These are phyloP conservation scores for Leptinotarsa defecta DNA, from an alignment of 1,140 invertebrate genomes.

Conservation along the genomic window DNA sequence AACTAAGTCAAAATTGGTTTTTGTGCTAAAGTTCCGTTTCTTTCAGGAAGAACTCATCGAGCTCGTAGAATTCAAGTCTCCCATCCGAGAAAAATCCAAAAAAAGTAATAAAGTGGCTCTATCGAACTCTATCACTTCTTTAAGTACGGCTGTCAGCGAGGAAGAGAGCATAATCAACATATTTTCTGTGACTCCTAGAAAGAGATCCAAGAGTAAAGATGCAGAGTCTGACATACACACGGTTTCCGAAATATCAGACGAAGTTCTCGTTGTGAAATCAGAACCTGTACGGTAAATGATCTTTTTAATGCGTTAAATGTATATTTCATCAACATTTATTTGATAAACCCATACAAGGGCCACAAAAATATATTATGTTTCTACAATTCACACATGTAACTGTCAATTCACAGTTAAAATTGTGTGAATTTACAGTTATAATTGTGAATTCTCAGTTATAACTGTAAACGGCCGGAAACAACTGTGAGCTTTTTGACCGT, in stretches of 20 bases:
- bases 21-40: too few species aligned
- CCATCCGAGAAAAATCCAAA: conserved; percentile 10
- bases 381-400: too few species aligned
- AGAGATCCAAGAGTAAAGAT: neutral
- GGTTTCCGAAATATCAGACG: conserved; percentile 31
- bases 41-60: conserved; percentile 33
- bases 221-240: conserved; percentile 7
- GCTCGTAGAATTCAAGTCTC: conserved; percentile 27
- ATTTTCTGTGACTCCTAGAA: conserved; percentile 30
- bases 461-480: too few species aligned
- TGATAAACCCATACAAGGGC: too few species aligned
- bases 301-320: neutral
- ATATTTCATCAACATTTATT: too few species aligned
- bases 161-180: conserved; percentile 18
- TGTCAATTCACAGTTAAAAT: too few species aligned
- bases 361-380: too few species aligned
- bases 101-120: conserved; percentile 25
- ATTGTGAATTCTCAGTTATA: too few species aligned
- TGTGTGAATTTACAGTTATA: too few species aligned
- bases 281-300: neutral
- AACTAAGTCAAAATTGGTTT: too few species aligned
- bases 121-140: conserved; percentile 16
- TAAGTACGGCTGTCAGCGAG: conserved; percentile 10
- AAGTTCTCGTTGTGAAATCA: conserved; percentile 17
- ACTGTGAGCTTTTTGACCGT: too few species aligned